These are phyloP conservation scores for Catamblyrhynchus diadema DNA, from an alignment of 2,797 vertebrate species.

Conservation along the genomic window DNA sequence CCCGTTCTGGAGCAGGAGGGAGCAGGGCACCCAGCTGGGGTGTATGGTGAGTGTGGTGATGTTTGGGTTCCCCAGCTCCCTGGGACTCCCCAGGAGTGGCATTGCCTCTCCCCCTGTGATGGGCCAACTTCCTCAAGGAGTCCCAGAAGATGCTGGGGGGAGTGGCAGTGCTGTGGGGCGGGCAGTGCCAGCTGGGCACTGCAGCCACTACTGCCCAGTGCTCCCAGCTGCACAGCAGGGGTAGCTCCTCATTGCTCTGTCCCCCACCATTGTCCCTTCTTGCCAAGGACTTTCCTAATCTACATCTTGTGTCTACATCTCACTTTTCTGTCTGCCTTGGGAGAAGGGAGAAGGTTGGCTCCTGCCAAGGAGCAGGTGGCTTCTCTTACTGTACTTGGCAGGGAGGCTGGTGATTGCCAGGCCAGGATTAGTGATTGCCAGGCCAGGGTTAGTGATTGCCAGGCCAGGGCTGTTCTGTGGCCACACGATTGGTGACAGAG, in stretches of 20 bases:
- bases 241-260: not conserved
- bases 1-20: not conserved
- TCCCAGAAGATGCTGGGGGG: not conserved
- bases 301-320: not conserved
- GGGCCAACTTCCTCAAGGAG: not conserved
- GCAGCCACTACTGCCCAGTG: not conserved
- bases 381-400: not conserved
- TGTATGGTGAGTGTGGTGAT: rapidly evolving
- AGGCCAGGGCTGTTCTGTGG: not conserved
- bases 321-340: not conserved
- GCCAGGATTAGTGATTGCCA: not conserved
- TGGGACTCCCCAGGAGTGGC: not conserved
- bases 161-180: not conserved
- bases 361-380: too few species aligned
- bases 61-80: not conserved
- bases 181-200: not conserved
- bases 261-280: not conserved
- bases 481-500: not conserved
- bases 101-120: not conserved
- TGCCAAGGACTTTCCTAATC: not conserved
- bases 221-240: not conserved
- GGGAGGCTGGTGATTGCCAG: not conserved
- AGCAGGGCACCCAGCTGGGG: rapidly evolving
- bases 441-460: not conserved
- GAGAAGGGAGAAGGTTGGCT: not conserved